phyloP scores from a whole-genome alignment of 1,140 invertebrate genomes.

The Drosophila funebris region DNA sequence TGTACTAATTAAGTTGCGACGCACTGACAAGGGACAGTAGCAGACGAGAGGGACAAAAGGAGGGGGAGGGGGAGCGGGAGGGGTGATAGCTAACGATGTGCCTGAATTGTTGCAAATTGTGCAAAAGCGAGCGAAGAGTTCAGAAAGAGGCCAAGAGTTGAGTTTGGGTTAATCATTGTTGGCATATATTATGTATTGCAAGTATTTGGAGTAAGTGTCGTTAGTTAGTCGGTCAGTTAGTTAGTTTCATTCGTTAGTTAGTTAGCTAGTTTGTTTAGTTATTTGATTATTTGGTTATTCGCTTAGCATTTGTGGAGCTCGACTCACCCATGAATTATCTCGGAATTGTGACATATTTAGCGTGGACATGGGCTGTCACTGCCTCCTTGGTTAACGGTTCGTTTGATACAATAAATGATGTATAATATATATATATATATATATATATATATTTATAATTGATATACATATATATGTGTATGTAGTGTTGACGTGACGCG shows the following conservation, averaged over 20 bases:
- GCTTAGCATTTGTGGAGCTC: neutral
- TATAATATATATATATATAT: conserved; percentile 1
- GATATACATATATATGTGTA: neutral
- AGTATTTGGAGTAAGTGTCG: conserved; percentile 15
- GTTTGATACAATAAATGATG: conserved; percentile 21
- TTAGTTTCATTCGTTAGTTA: neutral
- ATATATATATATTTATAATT: neutral
- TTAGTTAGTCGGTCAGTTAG: conserved; percentile 21
- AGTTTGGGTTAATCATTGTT: conserved; percentile 13
- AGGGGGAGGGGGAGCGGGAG: too few species aligned
- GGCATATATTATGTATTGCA: neutral
- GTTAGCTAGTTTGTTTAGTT: neutral
- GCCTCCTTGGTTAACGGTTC: conserved; percentile 3
- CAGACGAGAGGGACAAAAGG: neutral
- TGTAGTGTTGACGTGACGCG: conserved; percentile 5
- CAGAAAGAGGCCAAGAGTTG: conserved; percentile 2
- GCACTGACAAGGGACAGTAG: conserved; percentile 7
- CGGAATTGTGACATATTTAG: conserved; percentile 83
- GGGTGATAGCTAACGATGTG: conserved; percentile 4
- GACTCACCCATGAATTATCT: conserved; percentile 84
- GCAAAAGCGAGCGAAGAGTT: conserved; percentile 10
- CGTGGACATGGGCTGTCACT: conserved; percentile 31
- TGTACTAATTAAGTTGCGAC: conserved; percentile 65
- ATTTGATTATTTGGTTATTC: neutral
- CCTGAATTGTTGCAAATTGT: conserved; percentile 29